A percentile compares a stretch with the other conserved stretches of the same genome.
These are phyloP conservation scores for Scomber colias DNA, from an alignment of 2,113 vertebrate genomes.

Conservation along the genomic window DNA sequence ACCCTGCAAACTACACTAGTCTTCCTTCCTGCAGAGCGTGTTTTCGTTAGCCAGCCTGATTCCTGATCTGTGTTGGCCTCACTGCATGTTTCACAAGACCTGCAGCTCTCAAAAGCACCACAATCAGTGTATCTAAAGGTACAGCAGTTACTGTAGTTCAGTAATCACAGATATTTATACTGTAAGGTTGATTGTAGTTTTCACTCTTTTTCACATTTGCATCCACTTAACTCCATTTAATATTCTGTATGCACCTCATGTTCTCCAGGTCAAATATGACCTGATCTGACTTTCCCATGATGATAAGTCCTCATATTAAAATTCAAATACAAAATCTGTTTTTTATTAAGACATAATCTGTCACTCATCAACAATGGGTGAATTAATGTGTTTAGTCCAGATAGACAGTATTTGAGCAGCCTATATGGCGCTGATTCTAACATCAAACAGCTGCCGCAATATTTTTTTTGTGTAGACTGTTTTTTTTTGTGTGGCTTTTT, in stretches of 20 bases:
- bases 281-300: not conserved
- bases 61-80: slow-evolving; percentile 18
- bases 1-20: slow-evolving; percentile 22
- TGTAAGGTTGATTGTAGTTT: not conserved
- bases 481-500: not conserved
- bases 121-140: not conserved
- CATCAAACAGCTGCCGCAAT: slow-evolving; percentile 12
- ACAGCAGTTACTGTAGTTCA: no score
- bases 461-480: not conserved
- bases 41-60: slow-evolving; percentile 26
- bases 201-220: not conserved
- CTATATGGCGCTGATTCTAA: not conserved
- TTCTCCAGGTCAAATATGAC: not conserved
- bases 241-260: not conserved
- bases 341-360: not conserved
- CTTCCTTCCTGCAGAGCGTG: not conserved
- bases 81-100: not conserved
- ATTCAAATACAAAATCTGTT: slow-evolving; percentile 9
- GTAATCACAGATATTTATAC: not conserved
- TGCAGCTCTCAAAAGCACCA: not conserved
- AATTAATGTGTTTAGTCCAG: not conserved
- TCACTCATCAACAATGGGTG: not conserved
- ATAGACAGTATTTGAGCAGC: not conserved
- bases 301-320: not conserved
- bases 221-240: not conserved